Base-by-base conservation (phyloP, 1,140 invertebrate species). In the Octopus bimaculoides region DNA sequence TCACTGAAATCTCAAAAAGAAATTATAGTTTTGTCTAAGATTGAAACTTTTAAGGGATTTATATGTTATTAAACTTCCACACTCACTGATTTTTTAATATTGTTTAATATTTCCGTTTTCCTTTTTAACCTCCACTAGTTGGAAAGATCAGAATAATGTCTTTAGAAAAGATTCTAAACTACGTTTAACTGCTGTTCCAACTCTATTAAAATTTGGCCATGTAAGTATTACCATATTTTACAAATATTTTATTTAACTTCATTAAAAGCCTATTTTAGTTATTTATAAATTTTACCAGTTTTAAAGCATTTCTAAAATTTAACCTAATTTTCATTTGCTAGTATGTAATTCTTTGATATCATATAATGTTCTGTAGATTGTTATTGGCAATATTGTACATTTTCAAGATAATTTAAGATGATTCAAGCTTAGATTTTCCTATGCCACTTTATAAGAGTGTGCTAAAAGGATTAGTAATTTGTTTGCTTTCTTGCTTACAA, bases 121-220 rank as follows among this genome's bases (percentile, higher is more conserved):
- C 26, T 74, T 81, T 53, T 71, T 77, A 56, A 81, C 55, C 73
- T 76, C 52, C 78, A 83, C 61, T 78, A 87, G 86, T 52, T 87
- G 86, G 86, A 87, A 87, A 79, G 84, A 87, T 77, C 78, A 82
- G 75, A 81, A 79, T 8, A 89, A 88, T 82, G 80, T 83, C 6
- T 90, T 91, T 82, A 84, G 90, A 17, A 89, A 84, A 69, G 88
- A 89, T 56, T 75, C 81, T n/a, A 79, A 84, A 7, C 84, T 89
- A 53, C 83, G 82, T 61, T 78, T 91, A 76, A 90, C 85, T 77
- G 83, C 84, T 83, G 87, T 91, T 9, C 90, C 90, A 20, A 91
- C 90, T 6, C 81, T 91, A 52, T 77, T 91, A 73, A 85, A 86
- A 81, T 78, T 86, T 56, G 88, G 88, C 71, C 83, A 84, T 41